A percentile compares a stretch with the other conserved stretches of the same genome.
Conservation (phyloP, 1,140 invertebrate genomes). For the Solenopsis invicta region DNA sequence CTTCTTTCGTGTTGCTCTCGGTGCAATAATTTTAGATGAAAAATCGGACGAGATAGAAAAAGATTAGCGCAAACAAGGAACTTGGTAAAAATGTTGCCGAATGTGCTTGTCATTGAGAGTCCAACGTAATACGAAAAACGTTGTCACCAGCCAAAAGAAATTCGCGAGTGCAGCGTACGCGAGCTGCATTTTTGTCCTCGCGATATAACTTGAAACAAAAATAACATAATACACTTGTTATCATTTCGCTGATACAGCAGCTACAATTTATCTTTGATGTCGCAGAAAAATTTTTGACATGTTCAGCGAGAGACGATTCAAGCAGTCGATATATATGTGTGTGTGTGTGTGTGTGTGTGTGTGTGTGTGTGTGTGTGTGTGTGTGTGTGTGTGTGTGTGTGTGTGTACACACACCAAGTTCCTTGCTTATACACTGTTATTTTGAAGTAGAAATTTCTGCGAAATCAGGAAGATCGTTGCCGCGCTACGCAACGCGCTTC, state of each 20-base stretch:
- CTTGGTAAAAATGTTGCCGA: conserved; percentile 19
- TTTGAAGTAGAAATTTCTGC: conserved; percentile 9
- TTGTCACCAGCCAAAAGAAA: not conserved
- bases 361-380: no score
- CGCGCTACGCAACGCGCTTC: not conserved
- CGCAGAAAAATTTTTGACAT: not conserved
- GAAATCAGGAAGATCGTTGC: conserved; percentile 2
- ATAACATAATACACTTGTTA: conserved; percentile 10
- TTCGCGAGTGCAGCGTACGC: conserved; percentile 7
- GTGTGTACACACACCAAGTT: not conserved
- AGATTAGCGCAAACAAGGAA: conserved; percentile 42
- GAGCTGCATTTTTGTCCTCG: not conserved
- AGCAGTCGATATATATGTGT: not conserved
- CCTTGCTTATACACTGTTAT: not conserved
- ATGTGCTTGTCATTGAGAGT: conserved; percentile 17
- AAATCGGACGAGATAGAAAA: conserved; percentile 30
- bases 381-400: no score
- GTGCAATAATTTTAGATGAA: conserved; percentile 40
- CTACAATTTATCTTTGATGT: conserved; percentile 10
- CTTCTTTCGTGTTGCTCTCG: conserved; percentile 24
- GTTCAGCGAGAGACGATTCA: not conserved
- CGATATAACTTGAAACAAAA: conserved; percentile 24
- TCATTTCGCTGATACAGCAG: not conserved
- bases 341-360: no score
- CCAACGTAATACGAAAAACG: conserved; percentile 9